Conservation (phyloP, 2,888 invertebrate species). For the Eristalis pertinax region DNA sequence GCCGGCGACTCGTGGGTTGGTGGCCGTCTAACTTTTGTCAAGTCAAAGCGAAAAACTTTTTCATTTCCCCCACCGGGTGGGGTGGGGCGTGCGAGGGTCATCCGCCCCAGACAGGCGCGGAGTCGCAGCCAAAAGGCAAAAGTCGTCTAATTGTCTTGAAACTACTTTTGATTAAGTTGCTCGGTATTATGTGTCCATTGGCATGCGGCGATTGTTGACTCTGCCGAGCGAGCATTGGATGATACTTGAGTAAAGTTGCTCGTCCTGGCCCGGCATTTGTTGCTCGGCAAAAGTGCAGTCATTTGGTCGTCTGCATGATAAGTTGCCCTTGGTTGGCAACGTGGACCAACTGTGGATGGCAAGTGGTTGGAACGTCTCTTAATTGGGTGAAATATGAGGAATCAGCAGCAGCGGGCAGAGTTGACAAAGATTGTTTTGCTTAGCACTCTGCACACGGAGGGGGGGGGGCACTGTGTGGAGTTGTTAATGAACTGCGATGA, state of each 20-base stretch:
- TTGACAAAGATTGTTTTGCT: neutral
- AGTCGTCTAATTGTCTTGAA: constrained; percentile 62
- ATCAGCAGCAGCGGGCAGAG: neutral
- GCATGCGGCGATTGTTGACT: constrained; percentile 48
- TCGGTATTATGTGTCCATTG: constrained; percentile 55
- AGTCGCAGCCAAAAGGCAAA: constrained; percentile 10
- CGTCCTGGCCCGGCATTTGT: neutral
- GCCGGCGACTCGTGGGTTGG: neutral
- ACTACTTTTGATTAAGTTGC: constrained; percentile 68
- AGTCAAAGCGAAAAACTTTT: neutral
- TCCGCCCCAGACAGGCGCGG: neutral
- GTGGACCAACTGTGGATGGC: neutral
- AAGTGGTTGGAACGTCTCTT: neutral
- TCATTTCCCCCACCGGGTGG: neutral
- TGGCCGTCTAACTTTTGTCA: neutral
- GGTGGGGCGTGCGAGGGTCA: neutral
- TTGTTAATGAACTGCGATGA: neutral
- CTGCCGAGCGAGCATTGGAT: constrained; percentile 35
- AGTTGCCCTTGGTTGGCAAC: neutral
- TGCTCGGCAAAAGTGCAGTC: neutral
- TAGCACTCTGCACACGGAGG: neutral
- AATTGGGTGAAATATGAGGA: neutral
- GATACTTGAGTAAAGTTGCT: constrained; percentile 32
- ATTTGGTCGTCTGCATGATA: neutral
- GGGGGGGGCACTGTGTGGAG: neutral